phyloP scores from a whole-genome alignment of 2,797 vertebrate species.

The Aratinga solstitialis region DNA sequence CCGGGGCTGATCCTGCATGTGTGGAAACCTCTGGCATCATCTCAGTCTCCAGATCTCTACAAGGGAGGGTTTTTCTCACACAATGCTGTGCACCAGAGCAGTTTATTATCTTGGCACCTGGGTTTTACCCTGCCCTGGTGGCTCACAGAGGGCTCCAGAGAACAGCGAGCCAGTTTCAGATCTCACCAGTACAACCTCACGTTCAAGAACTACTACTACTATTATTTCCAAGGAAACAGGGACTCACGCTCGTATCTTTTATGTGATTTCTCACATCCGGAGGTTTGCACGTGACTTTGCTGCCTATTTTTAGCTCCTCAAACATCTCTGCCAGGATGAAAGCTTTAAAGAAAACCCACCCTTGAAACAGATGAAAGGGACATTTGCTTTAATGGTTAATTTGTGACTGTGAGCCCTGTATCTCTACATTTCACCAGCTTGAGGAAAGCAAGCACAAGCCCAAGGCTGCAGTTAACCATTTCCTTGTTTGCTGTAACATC shows the following conservation, averaged over 20 bases:
- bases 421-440: background rate
- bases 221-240: conserved; percentile 76
- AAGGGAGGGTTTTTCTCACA: background rate
- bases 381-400: conserved; percentile 3
- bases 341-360: conserved; percentile 63
- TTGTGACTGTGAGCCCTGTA: background rate
- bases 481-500: conserved; percentile 34
- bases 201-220: conserved; percentile 71
- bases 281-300: conserved; percentile 68
- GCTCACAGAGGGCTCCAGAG: background rate
- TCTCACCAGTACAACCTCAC: background rate
- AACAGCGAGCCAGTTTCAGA: conserved; percentile 1
- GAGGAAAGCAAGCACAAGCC: background rate
- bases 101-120: background rate
- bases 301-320: conserved; percentile 74
- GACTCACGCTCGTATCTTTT: conserved; percentile 57
- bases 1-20: background rate
- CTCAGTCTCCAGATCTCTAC: background rate
- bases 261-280: conserved; percentile 70
- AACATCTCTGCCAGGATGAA: conserved; percentile 60
- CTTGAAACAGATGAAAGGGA: conserved; percentile 36
- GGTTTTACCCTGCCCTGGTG: background rate
- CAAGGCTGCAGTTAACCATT: conserved; percentile 9
- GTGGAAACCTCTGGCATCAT: background rate
- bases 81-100: background rate